Percentiles rank a stretch among this genome's conserved stretches.
These are phyloP conservation scores for Sitophilus oryzae DNA, from an alignment of 1,140 invertebrate species.

Conservation along the genomic window DNA sequence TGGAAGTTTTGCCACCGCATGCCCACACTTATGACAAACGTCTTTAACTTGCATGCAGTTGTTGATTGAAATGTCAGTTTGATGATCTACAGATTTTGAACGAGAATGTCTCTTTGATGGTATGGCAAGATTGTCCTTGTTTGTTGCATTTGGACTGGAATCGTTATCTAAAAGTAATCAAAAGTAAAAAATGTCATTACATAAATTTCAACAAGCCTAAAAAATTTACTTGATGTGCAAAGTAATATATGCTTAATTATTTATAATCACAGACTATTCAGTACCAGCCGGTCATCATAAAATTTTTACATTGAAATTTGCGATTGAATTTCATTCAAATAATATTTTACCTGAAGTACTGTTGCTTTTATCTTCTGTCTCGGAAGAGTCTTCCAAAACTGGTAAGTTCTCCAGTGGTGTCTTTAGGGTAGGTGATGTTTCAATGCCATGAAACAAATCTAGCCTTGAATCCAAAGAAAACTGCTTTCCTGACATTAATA, in stretches of 20 bases:
- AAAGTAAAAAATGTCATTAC: neutral
- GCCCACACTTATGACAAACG: slow-evolving; percentile 40
- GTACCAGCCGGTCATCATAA: neutral
- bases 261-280: neutral
- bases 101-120: slow-evolving; percentile 21
- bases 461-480: slow-evolving; percentile 87
- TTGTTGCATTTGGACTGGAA: slow-evolving; percentile 11
- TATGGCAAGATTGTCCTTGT: slow-evolving; percentile 21
- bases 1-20: too few species aligned
- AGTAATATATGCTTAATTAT: too few species aligned
- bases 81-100: slow-evolving; percentile 39
- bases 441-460: slow-evolving; percentile 74
- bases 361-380: slow-evolving; percentile 35
- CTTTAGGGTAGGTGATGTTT: slow-evolving; percentile 36
- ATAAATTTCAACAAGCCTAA: slow-evolving; percentile 6
- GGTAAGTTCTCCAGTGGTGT: slow-evolving; percentile 48
- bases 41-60: slow-evolving; percentile 15
- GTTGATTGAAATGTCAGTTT: slow-evolving; percentile 25
- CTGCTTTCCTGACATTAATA: slow-evolving; percentile 82
- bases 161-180: slow-evolving; percentile 28
- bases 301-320: neutral
- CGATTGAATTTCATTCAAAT: slow-evolving; percentile 1
- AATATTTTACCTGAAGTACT: slow-evolving; percentile 25
- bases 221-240: neutral
- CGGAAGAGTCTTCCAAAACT: slow-evolving; percentile 49